Percentiles rank a stretch among this genome's conserved stretches.
Conservation (phyloP, 2,113 vertebrate species). For the Proteles cristata region DNA sequence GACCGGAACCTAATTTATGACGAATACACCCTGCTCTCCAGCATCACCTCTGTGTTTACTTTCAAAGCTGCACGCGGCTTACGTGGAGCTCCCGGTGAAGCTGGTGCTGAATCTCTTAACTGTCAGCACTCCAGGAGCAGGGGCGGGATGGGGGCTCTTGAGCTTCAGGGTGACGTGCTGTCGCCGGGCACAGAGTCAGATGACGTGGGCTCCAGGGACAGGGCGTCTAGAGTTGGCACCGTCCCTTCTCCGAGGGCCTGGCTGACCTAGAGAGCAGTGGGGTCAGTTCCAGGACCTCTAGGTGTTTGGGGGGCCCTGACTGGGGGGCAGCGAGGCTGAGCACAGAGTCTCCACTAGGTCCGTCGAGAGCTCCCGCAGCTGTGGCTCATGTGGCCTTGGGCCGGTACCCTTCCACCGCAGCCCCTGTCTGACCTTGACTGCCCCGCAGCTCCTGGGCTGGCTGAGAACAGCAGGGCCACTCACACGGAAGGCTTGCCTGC, state of each 20-base stretch:
- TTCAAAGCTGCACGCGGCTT: background rate
- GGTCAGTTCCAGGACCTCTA: background rate
- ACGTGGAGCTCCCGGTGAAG: background rate
- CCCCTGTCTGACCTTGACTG: background rate
- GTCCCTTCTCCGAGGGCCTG: background rate
- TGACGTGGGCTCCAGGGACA: background rate
- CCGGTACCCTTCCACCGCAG: background rate
- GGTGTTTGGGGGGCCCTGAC: background rate
- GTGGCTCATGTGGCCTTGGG: background rate
- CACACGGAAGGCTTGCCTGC: background rate
- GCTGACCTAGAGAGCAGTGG: background rate
- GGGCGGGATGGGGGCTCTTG: background rate
- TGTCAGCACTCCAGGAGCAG: fast-evolving
- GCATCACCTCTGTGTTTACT: background rate
- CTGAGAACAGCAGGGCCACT: background rate
- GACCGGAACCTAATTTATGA: background rate
- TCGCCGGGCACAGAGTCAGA: background rate
- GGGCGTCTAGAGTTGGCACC: background rate
- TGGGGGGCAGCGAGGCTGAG: background rate
- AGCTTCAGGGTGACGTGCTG: background rate
- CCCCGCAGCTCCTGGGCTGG: background rate
- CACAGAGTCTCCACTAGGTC: background rate
- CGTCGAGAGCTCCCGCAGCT: too few relatives aligned
- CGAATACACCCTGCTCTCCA: constrained; percentile 52
- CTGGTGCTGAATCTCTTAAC: background rate